phyloP scores from a whole-genome alignment of 1,140 invertebrate genomes.

The Plutomurus gul region DNA sequence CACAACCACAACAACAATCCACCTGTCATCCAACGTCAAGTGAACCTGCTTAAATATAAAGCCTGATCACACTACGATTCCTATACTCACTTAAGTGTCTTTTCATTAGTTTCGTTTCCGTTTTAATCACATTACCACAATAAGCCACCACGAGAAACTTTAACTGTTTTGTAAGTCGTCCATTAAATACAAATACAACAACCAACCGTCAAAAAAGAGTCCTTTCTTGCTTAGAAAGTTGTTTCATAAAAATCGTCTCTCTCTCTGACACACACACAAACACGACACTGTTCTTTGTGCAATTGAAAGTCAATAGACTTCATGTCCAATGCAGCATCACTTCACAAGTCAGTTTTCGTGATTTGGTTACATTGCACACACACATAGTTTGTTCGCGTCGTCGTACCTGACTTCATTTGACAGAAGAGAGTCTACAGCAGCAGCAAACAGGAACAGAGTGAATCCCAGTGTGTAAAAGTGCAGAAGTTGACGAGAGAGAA shows the following conservation, averaged over 20 bases:
- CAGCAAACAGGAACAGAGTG: no score
- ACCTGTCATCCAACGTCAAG: constrained; percentile 22
- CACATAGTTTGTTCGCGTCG: no score
- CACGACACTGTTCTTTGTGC: not conserved
- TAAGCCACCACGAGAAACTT: not conserved
- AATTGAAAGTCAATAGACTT: no score
- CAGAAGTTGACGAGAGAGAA: no score
- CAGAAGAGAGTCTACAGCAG: no score
- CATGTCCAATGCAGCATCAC: no score
- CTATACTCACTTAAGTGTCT: not conserved
- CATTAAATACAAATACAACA: not conserved
- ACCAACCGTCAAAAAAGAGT: not conserved
- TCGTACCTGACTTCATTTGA: no score
- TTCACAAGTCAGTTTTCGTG: no score
- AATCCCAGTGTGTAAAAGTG: no score
- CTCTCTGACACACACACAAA: not conserved
- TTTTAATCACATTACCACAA: not conserved
- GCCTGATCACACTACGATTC: no score
- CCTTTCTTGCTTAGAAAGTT: not conserved
- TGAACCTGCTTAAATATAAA: not conserved
- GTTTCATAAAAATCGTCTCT: constrained; percentile 22
- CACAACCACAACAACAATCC: constrained; percentile 1
- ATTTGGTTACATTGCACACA: no score
- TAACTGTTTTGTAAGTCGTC: no score
- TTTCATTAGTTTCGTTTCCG: not conserved